These are phyloP conservation scores for Diglossa cyanea DNA, from an alignment of 2,797 vertebrate genomes.

Conservation along the genomic window DNA sequence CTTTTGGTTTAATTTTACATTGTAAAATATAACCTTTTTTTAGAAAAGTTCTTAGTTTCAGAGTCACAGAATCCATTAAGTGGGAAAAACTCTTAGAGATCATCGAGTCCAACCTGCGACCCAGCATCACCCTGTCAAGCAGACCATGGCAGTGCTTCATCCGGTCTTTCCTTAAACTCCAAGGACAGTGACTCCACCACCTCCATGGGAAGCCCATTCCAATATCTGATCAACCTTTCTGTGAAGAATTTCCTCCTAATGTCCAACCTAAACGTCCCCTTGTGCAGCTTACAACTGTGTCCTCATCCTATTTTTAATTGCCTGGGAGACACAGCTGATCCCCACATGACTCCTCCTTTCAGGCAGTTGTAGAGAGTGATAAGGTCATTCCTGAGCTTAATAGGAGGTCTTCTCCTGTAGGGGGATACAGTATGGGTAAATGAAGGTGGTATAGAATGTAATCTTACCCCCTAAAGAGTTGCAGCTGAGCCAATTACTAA, in stretches of 20 bases:
- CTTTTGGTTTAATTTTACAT: neutral
- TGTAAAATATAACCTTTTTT: neutral
- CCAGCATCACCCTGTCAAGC: neutral
- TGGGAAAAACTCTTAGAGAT: neutral
- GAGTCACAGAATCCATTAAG: neutral
- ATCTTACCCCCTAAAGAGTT: too few species aligned
- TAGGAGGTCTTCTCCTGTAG: neutral
- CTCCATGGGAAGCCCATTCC: neutral
- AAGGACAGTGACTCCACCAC: fast-evolving
- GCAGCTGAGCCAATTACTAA: too few species aligned
- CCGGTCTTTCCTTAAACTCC: neutral
- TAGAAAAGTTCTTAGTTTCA: neutral
- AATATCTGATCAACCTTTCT: neutral
- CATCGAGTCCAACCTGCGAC: fast-evolving
- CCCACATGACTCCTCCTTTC: neutral
- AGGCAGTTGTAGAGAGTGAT: too few species aligned
- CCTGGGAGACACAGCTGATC: neutral
- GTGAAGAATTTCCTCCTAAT: neutral
- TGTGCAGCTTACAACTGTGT: neutral
- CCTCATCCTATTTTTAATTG: neutral
- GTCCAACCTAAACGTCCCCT: neutral
- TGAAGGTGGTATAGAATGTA: too few species aligned
- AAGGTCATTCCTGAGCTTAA: neutral
- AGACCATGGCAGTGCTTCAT: neutral
- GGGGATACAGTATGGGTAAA: too few species aligned